These are phyloP conservation scores for Prietella phreatophila DNA, from an alignment of 2,113 vertebrate species.

Conservation along the genomic window DNA sequence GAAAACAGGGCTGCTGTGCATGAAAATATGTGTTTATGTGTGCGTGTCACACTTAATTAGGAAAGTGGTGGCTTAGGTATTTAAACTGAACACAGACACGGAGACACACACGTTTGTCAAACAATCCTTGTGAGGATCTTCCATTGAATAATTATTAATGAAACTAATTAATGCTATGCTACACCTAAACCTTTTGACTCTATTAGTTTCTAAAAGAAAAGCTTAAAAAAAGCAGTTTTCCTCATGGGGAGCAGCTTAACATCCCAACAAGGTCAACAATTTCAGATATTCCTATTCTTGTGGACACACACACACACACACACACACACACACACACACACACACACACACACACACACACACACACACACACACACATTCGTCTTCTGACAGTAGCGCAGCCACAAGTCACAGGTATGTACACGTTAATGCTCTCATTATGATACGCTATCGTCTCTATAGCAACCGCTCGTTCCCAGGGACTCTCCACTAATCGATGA, in stretches of 20 bases:
- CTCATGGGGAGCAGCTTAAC: not conserved
- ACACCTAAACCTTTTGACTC: not conserved
- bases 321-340: conserved; percentile 9
- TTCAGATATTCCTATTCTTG: not conserved
- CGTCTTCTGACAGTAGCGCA: not conserved
- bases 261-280: not conserved
- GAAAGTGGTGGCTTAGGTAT: not conserved
- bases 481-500: not conserved
- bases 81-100: not conserved
- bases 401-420: not conserved
- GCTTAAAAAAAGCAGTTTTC: not conserved
- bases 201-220: not conserved
- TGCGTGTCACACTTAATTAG: not conserved
- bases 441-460: not conserved
- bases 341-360: conserved; percentile 12
- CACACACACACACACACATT: conserved; percentile 4
- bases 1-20: not conserved
- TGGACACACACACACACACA: not conserved
- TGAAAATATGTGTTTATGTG: conserved; percentile 6
- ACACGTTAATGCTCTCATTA: not conserved
- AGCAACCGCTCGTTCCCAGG: not conserved
- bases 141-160: not conserved
- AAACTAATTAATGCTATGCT: not conserved
- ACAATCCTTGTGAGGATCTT: not conserved
- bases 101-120: not conserved